These are phyloP conservation scores for Turdus rufiventris DNA, from an alignment of 2,113 vertebrate species.

Conservation along the genomic window DNA sequence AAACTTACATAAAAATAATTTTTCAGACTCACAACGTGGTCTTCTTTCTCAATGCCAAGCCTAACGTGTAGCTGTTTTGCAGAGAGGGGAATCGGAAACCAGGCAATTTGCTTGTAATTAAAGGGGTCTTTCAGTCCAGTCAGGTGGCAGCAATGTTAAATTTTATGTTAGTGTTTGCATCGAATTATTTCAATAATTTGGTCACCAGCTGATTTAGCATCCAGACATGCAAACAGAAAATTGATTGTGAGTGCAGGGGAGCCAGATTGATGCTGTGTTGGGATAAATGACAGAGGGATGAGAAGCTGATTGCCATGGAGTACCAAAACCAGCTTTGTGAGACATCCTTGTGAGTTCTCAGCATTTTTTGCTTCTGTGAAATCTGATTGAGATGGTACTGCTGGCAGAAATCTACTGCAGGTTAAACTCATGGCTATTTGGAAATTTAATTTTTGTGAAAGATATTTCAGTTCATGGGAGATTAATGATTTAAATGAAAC, in stretches of 20 bases:
- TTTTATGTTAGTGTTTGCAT: neutral
- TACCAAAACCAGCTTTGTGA: neutral
- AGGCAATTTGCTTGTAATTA: neutral
- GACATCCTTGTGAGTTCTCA: neutral
- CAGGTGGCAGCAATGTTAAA: neutral
- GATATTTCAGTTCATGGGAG: neutral
- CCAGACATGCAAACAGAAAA: neutral
- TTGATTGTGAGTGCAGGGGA: neutral
- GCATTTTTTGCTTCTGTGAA: neutral
- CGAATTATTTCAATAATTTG: neutral
- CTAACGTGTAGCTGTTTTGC: neutral
- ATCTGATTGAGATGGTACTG: neutral
- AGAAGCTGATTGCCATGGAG: neutral
- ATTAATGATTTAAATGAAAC: neutral
- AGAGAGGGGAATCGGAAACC: neutral
- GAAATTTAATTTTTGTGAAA: neutral
- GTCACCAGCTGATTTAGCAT: neutral
- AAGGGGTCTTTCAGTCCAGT: neutral
- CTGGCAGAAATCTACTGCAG: neutral
- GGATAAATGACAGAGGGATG: neutral
- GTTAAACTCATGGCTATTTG: neutral
- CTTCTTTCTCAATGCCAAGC: neutral
- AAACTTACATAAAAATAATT: neutral
- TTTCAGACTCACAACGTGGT: rapidly evolving
- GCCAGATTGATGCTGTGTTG: neutral